These are phyloP conservation scores for Sebastes nivosus DNA, from an alignment of 2,797 vertebrate genomes.

Conservation along the genomic window DNA sequence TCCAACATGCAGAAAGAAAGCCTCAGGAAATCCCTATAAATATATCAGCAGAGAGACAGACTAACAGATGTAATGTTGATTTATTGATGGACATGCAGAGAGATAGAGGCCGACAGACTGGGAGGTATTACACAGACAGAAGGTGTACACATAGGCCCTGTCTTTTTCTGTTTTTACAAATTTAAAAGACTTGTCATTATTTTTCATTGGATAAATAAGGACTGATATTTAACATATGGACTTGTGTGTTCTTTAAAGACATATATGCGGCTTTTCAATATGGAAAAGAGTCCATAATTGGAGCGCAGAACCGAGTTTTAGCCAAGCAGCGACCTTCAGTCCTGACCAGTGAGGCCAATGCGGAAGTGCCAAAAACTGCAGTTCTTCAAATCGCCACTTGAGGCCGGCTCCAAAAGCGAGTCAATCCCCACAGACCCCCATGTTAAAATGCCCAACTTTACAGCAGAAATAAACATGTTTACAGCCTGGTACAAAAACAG, in stretches of 20 bases:
- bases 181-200: not conserved
- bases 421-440: too few relatives aligned
- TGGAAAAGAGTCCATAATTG: not conserved
- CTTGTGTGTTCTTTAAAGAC: not conserved
- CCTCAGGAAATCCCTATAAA: constrained; percentile 59
- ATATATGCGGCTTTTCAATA: not conserved
- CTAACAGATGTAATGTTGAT: constrained; percentile 37
- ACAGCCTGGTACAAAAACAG: too few relatives aligned
- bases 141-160: not conserved
- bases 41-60: constrained; percentile 37
- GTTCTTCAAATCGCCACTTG: too few relatives aligned
- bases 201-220: not conserved
- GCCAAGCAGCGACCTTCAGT: too few relatives aligned
- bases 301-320: not conserved
- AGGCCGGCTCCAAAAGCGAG: too few relatives aligned
- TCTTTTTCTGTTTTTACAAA: not conserved
- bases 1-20: constrained; percentile 31
- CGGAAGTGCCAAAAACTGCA: too few relatives aligned
- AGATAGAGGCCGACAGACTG: constrained; percentile 18
- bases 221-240: not conserved
- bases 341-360: too few relatives aligned
- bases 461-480: too few relatives aligned
- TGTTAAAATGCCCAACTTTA: too few relatives aligned
- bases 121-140: not conserved
- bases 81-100: constrained; percentile 47